Percentiles rank a stretch among this genome's conserved stretches.
These are phyloP conservation scores for Myiozetetes cayanensis DNA, from an alignment of 2,113 vertebrate species.

Conservation along the genomic window DNA sequence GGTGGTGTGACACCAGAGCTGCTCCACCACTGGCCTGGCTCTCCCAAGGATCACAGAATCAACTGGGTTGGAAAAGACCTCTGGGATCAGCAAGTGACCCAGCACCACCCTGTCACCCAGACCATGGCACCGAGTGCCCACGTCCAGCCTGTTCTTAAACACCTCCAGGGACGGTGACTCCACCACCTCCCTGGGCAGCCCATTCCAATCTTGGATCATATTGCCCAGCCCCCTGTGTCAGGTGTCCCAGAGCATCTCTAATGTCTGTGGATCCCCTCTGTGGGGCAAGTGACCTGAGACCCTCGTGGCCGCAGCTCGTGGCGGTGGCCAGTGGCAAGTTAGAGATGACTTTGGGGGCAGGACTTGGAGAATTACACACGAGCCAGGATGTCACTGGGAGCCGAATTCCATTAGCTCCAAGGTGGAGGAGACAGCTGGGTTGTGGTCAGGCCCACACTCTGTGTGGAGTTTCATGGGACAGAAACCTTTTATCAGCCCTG, in stretches of 20 bases:
- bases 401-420: not conserved
- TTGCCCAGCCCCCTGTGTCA: not conserved
- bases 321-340: not conserved
- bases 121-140: no score
- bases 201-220: not conserved
- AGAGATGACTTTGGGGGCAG: not conserved
- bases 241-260: not conserved
- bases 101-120: no score
- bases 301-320: not conserved
- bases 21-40: not conserved
- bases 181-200: no score
- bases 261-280: not conserved
- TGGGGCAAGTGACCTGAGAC: not conserved
- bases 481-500: not conserved
- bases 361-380: not conserved
- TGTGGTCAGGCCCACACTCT: not conserved
- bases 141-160: no score
- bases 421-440: not conserved
- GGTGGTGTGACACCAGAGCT: not conserved
- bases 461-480: not conserved
- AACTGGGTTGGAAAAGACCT: no score
- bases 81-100: no score
- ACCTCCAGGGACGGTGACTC: no score
- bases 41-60: not conserved
- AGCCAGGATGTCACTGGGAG: accelerated